phyloP scores from a whole-genome alignment of 2,888 invertebrate genomes.

The Hypomecis punctinalis region DNA sequence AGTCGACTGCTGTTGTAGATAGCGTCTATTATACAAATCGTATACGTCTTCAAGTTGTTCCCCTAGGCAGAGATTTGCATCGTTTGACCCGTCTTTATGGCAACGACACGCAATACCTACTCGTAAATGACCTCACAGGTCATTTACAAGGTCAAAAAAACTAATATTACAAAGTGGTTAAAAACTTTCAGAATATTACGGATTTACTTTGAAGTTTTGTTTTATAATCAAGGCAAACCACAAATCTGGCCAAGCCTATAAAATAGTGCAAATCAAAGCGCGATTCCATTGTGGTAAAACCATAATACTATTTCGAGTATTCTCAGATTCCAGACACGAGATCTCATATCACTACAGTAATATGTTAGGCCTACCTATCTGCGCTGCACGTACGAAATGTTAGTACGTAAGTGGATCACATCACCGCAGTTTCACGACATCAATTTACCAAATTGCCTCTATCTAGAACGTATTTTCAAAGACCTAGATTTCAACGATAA shows the following conservation, averaged over 20 bases:
- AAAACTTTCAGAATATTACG: too few relatives aligned
- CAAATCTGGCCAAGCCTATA: not conserved
- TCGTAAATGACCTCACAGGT: too few relatives aligned
- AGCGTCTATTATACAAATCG: too few relatives aligned
- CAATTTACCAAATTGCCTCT: conserved; percentile 26
- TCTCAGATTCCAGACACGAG: not conserved
- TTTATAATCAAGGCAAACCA: too few relatives aligned
- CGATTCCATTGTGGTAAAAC: not conserved
- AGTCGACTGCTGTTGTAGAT: conserved; percentile 60
- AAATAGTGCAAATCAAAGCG: not conserved
- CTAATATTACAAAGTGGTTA: too few relatives aligned
- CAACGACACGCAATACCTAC: too few relatives aligned
- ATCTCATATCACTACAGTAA: not conserved
- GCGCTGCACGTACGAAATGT: conserved; percentile 8
- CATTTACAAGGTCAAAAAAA: too few relatives aligned
- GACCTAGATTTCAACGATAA: conserved; percentile 24
- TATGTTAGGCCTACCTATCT: not conserved
- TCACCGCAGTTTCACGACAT: conserved; percentile 19
- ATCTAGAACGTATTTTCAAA: conserved; percentile 22
- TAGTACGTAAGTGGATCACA: conserved; percentile 10
- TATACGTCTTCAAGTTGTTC: too few relatives aligned
- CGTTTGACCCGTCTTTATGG: too few relatives aligned
- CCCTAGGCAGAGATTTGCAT: too few relatives aligned
- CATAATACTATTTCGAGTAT: not conserved
- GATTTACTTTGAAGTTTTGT: too few relatives aligned